phyloP scores from a whole-genome alignment of 2,113 vertebrate species.

The Poecile atricapillus region DNA sequence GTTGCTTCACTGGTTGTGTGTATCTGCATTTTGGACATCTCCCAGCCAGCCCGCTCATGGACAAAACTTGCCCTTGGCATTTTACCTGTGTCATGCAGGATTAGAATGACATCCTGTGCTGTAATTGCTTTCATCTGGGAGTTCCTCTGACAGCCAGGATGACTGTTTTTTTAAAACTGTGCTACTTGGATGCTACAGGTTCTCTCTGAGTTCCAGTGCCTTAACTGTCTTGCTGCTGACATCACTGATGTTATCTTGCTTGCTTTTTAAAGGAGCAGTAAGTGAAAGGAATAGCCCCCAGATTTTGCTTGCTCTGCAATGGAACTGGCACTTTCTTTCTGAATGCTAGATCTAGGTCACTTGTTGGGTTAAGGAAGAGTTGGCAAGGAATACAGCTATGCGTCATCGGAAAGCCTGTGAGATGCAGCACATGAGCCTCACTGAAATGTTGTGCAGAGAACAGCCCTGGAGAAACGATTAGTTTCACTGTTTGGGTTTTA shows the following conservation, averaged over 20 bases:
- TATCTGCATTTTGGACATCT: background rate
- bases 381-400: background rate
- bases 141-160: background rate
- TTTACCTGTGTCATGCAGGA: background rate
- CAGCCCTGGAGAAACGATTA: slow-evolving; percentile 49
- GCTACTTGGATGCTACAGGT: background rate
- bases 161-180: background rate
- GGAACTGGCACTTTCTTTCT: background rate
- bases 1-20: background rate
- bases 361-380: slow-evolving; percentile 16
- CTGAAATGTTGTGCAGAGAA: slow-evolving; percentile 20
- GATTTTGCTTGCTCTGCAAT: background rate
- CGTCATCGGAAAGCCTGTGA: slow-evolving; percentile 38
- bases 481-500: slow-evolving; percentile 36
- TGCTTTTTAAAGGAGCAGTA: background rate
- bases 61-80: background rate
- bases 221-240: background rate
- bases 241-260: background rate
- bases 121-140: background rate
- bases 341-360: background rate
- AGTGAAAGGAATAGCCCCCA: background rate
- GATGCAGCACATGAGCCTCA: background rate
- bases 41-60: background rate
- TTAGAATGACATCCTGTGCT: background rate
- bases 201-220: background rate